These are phyloP conservation scores for Cephus pulcher DNA, from an alignment of 2,888 invertebrate species.

Conservation along the genomic window DNA sequence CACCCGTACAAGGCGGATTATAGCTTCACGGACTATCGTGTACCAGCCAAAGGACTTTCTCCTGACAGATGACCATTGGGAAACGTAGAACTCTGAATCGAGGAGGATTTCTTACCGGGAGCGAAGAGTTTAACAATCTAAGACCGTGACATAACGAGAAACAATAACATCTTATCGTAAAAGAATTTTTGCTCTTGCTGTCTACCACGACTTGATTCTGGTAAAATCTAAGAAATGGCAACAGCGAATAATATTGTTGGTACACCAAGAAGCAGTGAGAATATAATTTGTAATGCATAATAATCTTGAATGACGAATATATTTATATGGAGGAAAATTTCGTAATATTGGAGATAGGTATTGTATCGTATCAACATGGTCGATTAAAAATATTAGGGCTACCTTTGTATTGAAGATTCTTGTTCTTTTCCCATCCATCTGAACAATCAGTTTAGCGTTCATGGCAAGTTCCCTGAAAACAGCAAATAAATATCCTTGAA, in stretches of 20 bases:
- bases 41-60: background rate
- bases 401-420: constrained; percentile 82
- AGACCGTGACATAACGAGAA: background rate
- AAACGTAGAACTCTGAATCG: background rate
- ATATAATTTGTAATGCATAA: background rate
- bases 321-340: background rate
- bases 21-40: background rate
- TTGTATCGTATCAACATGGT: background rate
- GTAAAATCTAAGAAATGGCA: background rate
- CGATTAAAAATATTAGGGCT: constrained; percentile 25
- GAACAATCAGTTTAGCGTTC: constrained; percentile 84
- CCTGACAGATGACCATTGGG: background rate
- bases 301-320: background rate
- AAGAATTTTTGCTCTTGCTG: background rate
- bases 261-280: background rate
- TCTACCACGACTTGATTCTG: background rate
- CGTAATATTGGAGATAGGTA: background rate
- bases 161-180: background rate
- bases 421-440: constrained; percentile 88
- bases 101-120: background rate
- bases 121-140: background rate
- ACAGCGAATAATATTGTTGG: background rate
- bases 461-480: constrained; percentile 84
- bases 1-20: background rate
- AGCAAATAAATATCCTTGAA: constrained; percentile 40